Evolutionary conservation across 2,797 vertebrate species (phyloP).

Genomic region (Myotis findleyi): DNA sequence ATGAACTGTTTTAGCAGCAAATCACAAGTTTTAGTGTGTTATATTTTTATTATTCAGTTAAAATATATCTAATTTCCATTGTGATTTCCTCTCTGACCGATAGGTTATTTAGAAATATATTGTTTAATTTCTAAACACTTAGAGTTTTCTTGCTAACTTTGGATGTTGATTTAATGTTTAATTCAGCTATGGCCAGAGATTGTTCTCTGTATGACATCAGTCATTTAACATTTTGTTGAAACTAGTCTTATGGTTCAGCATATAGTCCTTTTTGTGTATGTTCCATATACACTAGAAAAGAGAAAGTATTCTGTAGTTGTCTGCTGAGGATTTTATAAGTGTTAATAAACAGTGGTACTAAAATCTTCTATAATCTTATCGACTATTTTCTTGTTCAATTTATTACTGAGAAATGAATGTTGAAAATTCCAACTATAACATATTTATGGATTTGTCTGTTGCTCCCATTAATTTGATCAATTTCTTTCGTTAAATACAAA

Average conservation of each 20-base stretch:
- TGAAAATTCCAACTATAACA: neutral
- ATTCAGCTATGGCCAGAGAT: neutral
- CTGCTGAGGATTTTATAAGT: neutral
- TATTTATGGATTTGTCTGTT: neutral
- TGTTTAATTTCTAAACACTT: neutral
- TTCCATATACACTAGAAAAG: neutral
- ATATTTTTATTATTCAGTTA: neutral
- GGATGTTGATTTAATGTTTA: conserved; percentile 12
- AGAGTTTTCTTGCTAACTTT: neutral
- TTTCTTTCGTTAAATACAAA: neutral
- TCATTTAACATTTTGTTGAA: neutral
- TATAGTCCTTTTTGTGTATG: neutral
- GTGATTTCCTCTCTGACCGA: neutral
- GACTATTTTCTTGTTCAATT: neutral
- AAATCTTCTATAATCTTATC: neutral
- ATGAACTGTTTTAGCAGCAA: neutral
- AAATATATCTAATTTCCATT: neutral
- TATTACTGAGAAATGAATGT: neutral
- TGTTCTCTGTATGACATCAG: neutral
- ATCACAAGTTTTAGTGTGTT: conserved; percentile 6
- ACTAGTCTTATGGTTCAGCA: neutral
- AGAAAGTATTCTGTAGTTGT: neutral
- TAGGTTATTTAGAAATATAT: neutral
- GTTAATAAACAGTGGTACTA: neutral
- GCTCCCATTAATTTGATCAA: neutral